Conservation (phyloP, 2,797 vertebrate genomes). For the Sebastes elongatus region DNA sequence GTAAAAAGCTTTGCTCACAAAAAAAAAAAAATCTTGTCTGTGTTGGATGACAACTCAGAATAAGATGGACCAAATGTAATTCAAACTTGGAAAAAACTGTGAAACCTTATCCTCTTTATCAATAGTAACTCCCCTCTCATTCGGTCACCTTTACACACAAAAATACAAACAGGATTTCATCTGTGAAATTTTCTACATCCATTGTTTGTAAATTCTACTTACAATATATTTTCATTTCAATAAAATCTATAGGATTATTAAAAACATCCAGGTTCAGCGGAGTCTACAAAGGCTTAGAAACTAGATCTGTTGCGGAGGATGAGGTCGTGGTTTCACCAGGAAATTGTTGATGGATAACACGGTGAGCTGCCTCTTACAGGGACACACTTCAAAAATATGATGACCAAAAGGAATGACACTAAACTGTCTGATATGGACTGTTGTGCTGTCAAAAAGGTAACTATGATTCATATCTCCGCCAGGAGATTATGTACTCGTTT, state of each 20-base stretch:
- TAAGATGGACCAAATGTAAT: not conserved
- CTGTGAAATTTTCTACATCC: conserved; percentile 20
- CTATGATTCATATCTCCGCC: not conserved
- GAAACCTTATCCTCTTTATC: conserved; percentile 4
- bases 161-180: conserved; percentile 27
- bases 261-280: conserved; percentile 50
- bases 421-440: not conserved
- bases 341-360: not conserved
- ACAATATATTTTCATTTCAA: conserved; percentile 44
- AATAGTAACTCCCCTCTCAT: not conserved
- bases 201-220: conserved; percentile 29
- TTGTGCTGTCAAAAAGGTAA: conserved; percentile 38
- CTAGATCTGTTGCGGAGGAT: conserved; percentile 27
- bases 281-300: conserved; percentile 62
- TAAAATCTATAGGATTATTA: conserved; percentile 63
- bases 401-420: not conserved
- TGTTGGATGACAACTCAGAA: conserved; percentile 21
- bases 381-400: conserved; percentile 14
- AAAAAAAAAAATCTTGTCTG: conserved; percentile 3
- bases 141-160: not conserved
- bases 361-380: conserved; percentile 30
- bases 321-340: conserved; percentile 32
- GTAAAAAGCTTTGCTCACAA: conserved; percentile 45
- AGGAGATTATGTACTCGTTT: not conserved
- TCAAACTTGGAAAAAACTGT: not conserved